Percentiles rank a stretch among this genome's conserved stretches.
Conservation (phyloP, 1,140 invertebrate genomes). For the Drosophila asahinai region DNA sequence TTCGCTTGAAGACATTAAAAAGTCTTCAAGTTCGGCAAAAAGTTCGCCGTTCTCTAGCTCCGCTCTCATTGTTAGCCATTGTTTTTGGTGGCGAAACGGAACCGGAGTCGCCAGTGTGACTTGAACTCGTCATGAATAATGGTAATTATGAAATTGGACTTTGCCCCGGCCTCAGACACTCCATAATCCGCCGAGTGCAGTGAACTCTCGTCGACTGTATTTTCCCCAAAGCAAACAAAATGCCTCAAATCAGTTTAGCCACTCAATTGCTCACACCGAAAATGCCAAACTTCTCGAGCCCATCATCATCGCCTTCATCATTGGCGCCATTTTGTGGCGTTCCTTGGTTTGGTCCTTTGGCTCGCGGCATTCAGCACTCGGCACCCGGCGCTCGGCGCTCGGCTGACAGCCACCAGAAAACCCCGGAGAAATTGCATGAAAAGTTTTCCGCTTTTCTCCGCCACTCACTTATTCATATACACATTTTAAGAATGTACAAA, state of each 20-base stretch:
- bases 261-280: slow-evolving; percentile 44
- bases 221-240: slow-evolving; percentile 30
- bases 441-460: slow-evolving; percentile 36
- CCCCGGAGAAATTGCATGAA: slow-evolving; percentile 29
- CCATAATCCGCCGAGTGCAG: slow-evolving; percentile 34
- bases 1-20: slow-evolving; percentile 67
- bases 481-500: slow-evolving; percentile 57
- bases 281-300: slow-evolving; percentile 30
- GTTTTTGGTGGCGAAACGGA: slow-evolving; percentile 9
- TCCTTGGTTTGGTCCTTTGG: slow-evolving; percentile 10
- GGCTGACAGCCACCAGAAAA: slow-evolving; percentile 31
- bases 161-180: slow-evolving; percentile 2
- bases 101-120: slow-evolving; percentile 41
- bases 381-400: slow-evolving; percentile 4
- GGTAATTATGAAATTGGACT: slow-evolving; percentile 54
- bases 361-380: slow-evolving; percentile 12
- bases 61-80: slow-evolving; percentile 39
- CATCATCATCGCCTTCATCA: slow-evolving; percentile 40
- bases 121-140: slow-evolving; percentile 63
- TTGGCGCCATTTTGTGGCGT: slow-evolving; percentile 58
- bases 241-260: slow-evolving; percentile 41
- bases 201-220: slow-evolving; percentile 42
- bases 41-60: slow-evolving; percentile 36
- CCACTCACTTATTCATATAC: slow-evolving; percentile 41
- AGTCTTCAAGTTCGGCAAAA: slow-evolving; percentile 57